These are phyloP conservation scores for Sylvia borin DNA, from an alignment of 2,797 vertebrate genomes.

Conservation along the genomic window DNA sequence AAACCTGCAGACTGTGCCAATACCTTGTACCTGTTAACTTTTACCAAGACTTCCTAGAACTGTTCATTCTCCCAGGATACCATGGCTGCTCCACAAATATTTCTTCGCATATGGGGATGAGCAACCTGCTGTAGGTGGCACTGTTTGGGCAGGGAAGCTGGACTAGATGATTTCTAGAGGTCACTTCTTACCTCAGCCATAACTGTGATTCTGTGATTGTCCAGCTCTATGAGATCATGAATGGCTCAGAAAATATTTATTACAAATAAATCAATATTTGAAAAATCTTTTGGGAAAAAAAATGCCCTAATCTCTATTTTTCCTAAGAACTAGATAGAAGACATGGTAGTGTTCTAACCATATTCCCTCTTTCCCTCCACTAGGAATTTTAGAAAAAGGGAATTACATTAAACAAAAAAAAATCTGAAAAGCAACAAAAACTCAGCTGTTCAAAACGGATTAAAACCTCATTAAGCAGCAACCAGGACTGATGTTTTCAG, in stretches of 20 bases:
- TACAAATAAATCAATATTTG: not conserved
- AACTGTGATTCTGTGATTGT: not conserved
- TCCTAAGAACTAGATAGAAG: not conserved
- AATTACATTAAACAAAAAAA: conserved; percentile 8
- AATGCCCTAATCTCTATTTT: not conserved
- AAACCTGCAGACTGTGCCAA: not conserved
- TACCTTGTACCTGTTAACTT: not conserved
- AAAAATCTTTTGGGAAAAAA: not conserved
- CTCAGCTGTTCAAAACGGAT: not conserved
- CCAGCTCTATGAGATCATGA: not conserved
- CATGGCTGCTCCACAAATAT: not conserved
- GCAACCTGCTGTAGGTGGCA: not conserved
- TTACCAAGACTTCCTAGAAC: not conserved
- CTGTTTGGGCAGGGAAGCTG: not conserved
- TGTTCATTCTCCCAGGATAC: not conserved
- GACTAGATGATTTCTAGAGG: not conserved
- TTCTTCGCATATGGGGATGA: not conserved
- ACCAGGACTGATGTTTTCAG: not conserved
- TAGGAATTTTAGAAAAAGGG: not conserved
- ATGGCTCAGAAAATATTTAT: not conserved
- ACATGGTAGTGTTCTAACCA: not conserved
- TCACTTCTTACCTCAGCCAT: not conserved
- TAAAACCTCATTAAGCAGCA: conserved; percentile 39
- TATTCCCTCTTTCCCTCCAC: not conserved
- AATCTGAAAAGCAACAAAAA: not conserved